Evolutionary conservation across 2,113 vertebrate species (phyloP).

Genomic region (Apeltes quadracus): DNA sequence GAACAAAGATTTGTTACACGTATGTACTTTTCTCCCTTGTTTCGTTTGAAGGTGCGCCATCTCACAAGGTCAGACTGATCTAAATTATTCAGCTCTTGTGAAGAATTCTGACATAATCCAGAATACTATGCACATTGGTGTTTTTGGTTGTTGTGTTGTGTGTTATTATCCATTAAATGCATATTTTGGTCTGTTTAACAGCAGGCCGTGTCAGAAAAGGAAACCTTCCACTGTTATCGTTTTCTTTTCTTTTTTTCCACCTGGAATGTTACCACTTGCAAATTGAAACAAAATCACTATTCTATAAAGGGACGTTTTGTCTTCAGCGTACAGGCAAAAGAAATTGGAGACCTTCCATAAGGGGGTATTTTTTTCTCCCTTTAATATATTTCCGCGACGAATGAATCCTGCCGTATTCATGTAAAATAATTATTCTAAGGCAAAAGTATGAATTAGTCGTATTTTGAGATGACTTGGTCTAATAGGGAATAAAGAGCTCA

Average conservation of each 20-base stretch:
- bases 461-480: constrained; percentile 30
- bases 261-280: constrained; percentile 19
- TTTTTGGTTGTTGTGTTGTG: not conserved
- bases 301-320: constrained; percentile 23
- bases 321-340: constrained; percentile 12
- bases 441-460: constrained; percentile 25
- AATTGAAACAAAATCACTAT: constrained; percentile 29
- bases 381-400: constrained; percentile 42
- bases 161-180: constrained; percentile 29
- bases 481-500: constrained; percentile 56
- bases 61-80: constrained; percentile 40
- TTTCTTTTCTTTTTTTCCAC: constrained; percentile 13
- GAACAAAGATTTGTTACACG: constrained; percentile 28
- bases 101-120: constrained; percentile 5
- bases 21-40: constrained; percentile 17
- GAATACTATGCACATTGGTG: not conserved
- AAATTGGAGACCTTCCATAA: constrained; percentile 42
- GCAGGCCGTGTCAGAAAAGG: constrained; percentile 1
- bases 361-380: constrained; percentile 25
- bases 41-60: constrained; percentile 42
- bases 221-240: constrained; percentile 13
- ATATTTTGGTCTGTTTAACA: constrained; percentile 21
- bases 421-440: constrained; percentile 39
- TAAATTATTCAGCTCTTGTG: constrained; percentile 29
- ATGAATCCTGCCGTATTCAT: constrained; percentile 57